Evolutionary conservation across 2,888 invertebrate species (phyloP).

Genomic region (Pterobdella sp.): DNA sequence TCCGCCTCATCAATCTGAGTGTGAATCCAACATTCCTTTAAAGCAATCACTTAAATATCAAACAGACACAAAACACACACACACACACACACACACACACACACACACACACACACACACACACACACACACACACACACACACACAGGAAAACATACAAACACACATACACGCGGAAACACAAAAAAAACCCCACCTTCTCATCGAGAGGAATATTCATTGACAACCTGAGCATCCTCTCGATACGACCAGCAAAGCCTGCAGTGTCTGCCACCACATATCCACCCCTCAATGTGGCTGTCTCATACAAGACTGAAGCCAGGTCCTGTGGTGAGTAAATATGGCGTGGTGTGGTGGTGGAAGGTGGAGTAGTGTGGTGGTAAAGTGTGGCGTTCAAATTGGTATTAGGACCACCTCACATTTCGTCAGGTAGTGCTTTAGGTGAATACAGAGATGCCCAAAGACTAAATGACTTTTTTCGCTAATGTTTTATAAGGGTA

Average conservation of each 20-base stretch:
- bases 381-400: background rate
- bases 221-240: slow-evolving; percentile 67
- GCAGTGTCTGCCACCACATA: slow-evolving; percentile 77
- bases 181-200: no score
- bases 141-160: no score
- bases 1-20: slow-evolving; percentile 30
- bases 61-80: background rate
- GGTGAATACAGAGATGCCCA: no score
- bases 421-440: no score
- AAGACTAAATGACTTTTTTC: no score
- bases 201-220: slow-evolving; percentile 60
- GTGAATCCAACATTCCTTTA: slow-evolving; percentile 26
- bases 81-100: no score
- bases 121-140: background rate
- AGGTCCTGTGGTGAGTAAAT: slow-evolving; percentile 57
- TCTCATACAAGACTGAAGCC: slow-evolving; percentile 67
- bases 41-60: background rate
- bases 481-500: no score
- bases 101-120: background rate
- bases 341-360: background rate
- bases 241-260: slow-evolving; percentile 81
- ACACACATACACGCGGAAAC: background rate
- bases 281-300: slow-evolving; percentile 84
- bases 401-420: no score
- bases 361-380: background rate